A percentile compares a stretch with the other conserved stretches of the same genome.
phyloP scores from a whole-genome alignment of 2,113 vertebrate genomes.

The Halichoerus grypus region DNA sequence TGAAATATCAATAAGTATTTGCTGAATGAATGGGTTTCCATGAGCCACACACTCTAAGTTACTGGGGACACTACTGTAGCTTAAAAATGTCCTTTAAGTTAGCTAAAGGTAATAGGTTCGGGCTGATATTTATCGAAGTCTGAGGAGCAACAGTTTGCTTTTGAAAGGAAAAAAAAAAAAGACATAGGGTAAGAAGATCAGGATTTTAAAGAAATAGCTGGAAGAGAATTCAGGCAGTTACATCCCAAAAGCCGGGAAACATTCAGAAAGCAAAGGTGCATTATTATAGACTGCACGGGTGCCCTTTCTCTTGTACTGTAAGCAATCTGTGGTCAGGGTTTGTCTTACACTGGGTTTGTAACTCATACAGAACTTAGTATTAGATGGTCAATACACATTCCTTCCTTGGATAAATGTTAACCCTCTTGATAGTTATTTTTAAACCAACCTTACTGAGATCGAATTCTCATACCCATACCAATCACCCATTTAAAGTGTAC shows the following conservation, averaged over 20 bases:
- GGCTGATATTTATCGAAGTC: constrained; percentile 15
- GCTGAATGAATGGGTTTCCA: constrained; percentile 44
- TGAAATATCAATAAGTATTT: constrained; percentile 33
- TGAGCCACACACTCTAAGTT: not conserved
- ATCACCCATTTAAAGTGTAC: not conserved
- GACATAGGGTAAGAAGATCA: not conserved
- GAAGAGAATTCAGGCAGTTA: not conserved
- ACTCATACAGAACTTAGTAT: not conserved
- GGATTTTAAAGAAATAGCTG: not conserved
- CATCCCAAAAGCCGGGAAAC: not conserved
- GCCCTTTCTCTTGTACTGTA: constrained; percentile 26
- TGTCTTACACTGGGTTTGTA: not conserved
- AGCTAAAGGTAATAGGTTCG: constrained; percentile 18
- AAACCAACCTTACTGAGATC: not conserved
- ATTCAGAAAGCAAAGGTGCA: constrained; percentile 12
- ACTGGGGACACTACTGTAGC: not conserved
- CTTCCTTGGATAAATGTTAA: constrained; percentile 16
- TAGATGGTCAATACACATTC: constrained; percentile 16
- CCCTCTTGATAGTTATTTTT: constrained; percentile 15
- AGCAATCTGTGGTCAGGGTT: not conserved
- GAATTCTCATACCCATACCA: not conserved
- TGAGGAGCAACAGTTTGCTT: constrained; percentile 23
- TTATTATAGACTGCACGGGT: not conserved
- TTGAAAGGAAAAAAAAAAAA: constrained; percentile 23
- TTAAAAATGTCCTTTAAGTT: constrained; percentile 53